Conservation (phyloP, 1,140 invertebrate species). For the Drosophila triauraria region DNA sequence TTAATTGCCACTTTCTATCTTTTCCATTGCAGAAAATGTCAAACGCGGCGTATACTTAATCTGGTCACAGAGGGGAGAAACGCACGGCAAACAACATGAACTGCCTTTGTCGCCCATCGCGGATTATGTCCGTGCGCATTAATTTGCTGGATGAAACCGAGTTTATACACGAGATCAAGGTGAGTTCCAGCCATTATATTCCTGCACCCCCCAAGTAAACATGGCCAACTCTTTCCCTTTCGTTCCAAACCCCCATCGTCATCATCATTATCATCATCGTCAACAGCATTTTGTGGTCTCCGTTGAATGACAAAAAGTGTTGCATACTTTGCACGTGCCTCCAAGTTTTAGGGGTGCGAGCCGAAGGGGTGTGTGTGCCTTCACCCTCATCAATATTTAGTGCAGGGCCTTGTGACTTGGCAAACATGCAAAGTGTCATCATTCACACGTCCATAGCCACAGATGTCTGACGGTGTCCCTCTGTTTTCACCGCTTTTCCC, state of each 20-base stretch:
- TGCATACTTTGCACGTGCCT: slow-evolving; percentile 79
- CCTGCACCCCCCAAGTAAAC: slow-evolving; percentile 34
- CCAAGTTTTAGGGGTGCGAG: slow-evolving; percentile 31
- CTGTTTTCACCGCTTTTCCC: slow-evolving; percentile 34
- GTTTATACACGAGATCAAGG: slow-evolving; percentile 88
- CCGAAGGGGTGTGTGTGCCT: slow-evolving; percentile 5
- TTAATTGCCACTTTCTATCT: slow-evolving; percentile 76
- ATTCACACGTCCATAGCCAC: slow-evolving; percentile 76
- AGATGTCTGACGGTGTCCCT: slow-evolving; percentile 30
- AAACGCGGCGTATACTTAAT: slow-evolving; percentile 56
- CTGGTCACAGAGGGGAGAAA: slow-evolving; percentile 21
- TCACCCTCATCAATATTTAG: slow-evolving; percentile 79
- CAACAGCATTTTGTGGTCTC: slow-evolving; percentile 58
- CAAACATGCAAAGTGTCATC: slow-evolving; percentile 84
- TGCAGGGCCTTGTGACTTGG: slow-evolving; percentile 72
- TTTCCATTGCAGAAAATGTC: slow-evolving; percentile 70
- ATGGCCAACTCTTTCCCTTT: slow-evolving; percentile 50
- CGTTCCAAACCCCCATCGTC: slow-evolving; percentile 7
- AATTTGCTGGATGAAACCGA: slow-evolving; percentile 89
- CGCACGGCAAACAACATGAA: slow-evolving; percentile 69
- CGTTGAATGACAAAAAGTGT: slow-evolving; percentile 72
- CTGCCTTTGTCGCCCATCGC: slow-evolving; percentile 84
- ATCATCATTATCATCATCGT: slow-evolving; percentile 10
- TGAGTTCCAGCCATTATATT: slow-evolving; percentile 78
- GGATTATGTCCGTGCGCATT: slow-evolving; percentile 86